Evolutionary conservation across 1,140 invertebrate genomes (phyloP), one percentile per base, ranked within the genome.

Genomic region (Brachystomella parvula): DNA sequence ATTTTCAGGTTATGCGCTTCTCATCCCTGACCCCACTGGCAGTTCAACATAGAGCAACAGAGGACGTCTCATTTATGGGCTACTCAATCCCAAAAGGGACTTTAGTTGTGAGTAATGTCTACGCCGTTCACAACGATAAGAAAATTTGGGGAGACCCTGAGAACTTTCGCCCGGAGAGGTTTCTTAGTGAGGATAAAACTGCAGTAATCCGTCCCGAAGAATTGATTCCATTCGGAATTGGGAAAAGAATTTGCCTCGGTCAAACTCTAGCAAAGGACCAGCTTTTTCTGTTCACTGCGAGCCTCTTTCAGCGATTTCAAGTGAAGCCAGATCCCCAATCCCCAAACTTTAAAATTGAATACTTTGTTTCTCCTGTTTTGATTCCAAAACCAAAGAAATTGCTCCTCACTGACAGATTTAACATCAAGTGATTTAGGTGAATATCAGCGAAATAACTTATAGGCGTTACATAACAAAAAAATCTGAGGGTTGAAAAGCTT

Each of bases 91-190:
- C 49, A 12, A 53, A 53, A 24, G 21, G 24, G 12, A 53, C 49
- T 15, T 26, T 53, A 15, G 57, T 59, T 3, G 24, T 59, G 3
- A 21, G 24, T 15, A 59, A 59, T 31, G 9, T 29, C 26, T 59
- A 59, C 30, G 26, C 3, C 29, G 57, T 21, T 9, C 24, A 29
- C 3, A 6, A 32, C 26, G 57, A 59, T 59, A 2, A 21, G 2
- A 59, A 59, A 59, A 29, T 59, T 6, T 59, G 57, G 57, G 57
- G 57, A 29, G 57, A 59, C 30, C 57, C 57, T 12, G 57, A 59
- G 2, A 59, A 59, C 30, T 59, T 59, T 59, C 57, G 56, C 78
- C 92, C 28, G 86, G 87, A 80, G 85, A 89, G 71, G 81, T 86
- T 1, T 78, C 79, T 84, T 32, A 77, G 83, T 32, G 68, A 78